phyloP scores from a whole-genome alignment of 2,888 invertebrate genomes.

The Chaitophorus viminalis region DNA sequence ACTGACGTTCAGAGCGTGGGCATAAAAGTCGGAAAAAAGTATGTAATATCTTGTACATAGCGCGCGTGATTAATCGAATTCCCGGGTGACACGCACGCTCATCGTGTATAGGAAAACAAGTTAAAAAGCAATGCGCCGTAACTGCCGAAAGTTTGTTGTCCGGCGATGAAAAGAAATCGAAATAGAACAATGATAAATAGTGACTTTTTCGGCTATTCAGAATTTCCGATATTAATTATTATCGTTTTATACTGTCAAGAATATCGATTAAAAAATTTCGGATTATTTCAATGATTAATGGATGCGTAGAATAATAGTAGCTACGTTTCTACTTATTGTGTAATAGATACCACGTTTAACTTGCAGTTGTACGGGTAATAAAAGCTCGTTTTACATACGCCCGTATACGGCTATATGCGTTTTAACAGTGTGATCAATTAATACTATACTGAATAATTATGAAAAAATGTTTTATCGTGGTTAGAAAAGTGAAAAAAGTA shows the following conservation, averaged over 20 bases:
- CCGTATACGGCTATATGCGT: too few species aligned
- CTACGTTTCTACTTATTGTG: too few species aligned
- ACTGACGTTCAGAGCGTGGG: neutral
- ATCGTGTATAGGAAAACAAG: neutral
- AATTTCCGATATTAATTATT: neutral
- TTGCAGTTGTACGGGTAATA: too few species aligned
- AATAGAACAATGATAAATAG: conserved; percentile 30
- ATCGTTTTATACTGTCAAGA: neutral
- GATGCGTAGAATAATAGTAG: too few species aligned
- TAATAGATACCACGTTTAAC: too few species aligned
- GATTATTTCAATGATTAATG: neutral
- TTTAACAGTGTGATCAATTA: too few species aligned
- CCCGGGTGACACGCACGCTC: neutral
- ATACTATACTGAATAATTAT: too few species aligned
- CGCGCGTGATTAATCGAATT: conserved; percentile 33
- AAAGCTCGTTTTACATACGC: too few species aligned
- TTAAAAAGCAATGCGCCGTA: neutral
- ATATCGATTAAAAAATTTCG: neutral
- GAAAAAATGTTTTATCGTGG: too few species aligned
- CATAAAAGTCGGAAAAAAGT: neutral
- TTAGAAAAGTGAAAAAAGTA: too few species aligned
- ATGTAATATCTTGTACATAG: neutral
- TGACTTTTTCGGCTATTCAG: neutral
- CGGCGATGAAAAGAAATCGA: conserved; percentile 10
- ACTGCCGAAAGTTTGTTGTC: neutral